These are phyloP conservation scores for Thera britannica DNA, from an alignment of 2,888 invertebrate genomes.

Conservation along the genomic window DNA sequence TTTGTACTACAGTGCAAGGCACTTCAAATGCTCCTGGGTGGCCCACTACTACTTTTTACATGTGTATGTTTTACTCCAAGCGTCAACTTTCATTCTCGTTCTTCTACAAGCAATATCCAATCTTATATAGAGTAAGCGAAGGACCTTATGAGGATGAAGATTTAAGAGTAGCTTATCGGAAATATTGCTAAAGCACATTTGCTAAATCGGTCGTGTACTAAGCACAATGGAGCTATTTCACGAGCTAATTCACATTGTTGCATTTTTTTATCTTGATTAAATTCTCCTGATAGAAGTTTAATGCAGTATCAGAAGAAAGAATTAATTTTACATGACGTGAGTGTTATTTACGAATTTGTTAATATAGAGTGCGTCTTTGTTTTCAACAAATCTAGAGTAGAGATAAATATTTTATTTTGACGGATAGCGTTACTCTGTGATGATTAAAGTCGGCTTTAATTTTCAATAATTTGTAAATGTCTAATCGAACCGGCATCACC, in stretches of 20 bases:
- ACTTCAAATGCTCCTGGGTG: constrained; percentile 68
- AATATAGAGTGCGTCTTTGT: too few relatives aligned
- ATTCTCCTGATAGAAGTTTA: constrained; percentile 30
- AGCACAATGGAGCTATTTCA: constrained; percentile 79
- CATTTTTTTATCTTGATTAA: constrained; percentile 52
- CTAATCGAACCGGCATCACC: too few relatives aligned
- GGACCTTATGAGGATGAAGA: constrained; percentile 50
- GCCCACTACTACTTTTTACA: constrained; percentile 73
- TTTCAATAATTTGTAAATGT: too few relatives aligned
- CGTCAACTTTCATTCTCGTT: constrained; percentile 67
- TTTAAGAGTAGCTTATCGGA: constrained; percentile 64
- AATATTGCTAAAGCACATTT: constrained; percentile 66
- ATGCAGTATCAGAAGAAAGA: not conserved
- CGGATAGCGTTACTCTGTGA: too few relatives aligned
- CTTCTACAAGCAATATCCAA: constrained; percentile 60
- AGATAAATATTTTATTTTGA: too few relatives aligned
- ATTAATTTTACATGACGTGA: not conserved
- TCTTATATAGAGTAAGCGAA: constrained; percentile 60
- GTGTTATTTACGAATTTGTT: not conserved
- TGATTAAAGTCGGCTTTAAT: too few relatives aligned
- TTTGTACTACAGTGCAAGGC: constrained; percentile 5
- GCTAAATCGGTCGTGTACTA: constrained; percentile 74
- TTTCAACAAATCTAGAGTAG: too few relatives aligned
- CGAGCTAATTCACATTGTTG: constrained; percentile 74
- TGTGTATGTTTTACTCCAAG: constrained; percentile 65